These are phyloP conservation scores for Mastigias papua DNA, from an alignment of 30 jellyfish, hydroid and myxozoan genomes.

Conservation along the genomic window DNA sequence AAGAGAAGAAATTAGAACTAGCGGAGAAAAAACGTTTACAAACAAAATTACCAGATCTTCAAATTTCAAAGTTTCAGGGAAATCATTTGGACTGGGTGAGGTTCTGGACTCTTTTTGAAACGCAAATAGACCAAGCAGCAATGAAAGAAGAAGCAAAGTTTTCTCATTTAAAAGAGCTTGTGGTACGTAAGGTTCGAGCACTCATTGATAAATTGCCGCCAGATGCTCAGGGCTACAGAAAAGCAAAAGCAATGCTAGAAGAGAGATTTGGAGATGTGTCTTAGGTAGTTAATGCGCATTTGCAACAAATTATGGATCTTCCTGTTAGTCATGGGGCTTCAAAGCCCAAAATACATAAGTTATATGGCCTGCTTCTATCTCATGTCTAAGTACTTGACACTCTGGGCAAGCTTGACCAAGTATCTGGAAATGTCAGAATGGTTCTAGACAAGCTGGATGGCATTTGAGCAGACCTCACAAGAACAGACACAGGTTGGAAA, in stretches of 20 bases:
- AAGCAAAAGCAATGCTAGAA: too few species aligned
- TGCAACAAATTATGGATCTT: conserved; percentile 60
- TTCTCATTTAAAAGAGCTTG: too few species aligned
- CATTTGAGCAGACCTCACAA: conserved; percentile 57
- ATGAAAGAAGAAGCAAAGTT: too few species aligned
- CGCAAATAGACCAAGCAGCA: too few species aligned
- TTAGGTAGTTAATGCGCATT: conserved; percentile 66
- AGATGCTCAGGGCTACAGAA: too few species aligned
- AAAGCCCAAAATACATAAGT: conserved; percentile 51
- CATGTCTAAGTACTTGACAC: conserved; percentile 77
- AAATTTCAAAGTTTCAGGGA: too few species aligned
- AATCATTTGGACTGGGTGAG: too few species aligned
- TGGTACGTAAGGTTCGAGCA: too few species aligned
- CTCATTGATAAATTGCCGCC: too few species aligned
- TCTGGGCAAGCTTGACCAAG: conserved; percentile 47
- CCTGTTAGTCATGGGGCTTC: conserved; percentile 56
- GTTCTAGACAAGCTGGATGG: too few species aligned
- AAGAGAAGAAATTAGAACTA: conserved; percentile 41
- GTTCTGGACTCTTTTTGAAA: too few species aligned
- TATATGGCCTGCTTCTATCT: conserved; percentile 51
- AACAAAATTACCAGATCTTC: conserved; percentile 56
- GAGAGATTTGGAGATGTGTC: conserved; percentile 56
- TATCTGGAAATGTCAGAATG: too few species aligned
- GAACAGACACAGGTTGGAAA: conserved; percentile 67
- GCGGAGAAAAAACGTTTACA: conserved; percentile 44